Evolutionary conservation across 2,888 invertebrate species (phyloP).

Genomic region (Ochropacha duplaris): DNA sequence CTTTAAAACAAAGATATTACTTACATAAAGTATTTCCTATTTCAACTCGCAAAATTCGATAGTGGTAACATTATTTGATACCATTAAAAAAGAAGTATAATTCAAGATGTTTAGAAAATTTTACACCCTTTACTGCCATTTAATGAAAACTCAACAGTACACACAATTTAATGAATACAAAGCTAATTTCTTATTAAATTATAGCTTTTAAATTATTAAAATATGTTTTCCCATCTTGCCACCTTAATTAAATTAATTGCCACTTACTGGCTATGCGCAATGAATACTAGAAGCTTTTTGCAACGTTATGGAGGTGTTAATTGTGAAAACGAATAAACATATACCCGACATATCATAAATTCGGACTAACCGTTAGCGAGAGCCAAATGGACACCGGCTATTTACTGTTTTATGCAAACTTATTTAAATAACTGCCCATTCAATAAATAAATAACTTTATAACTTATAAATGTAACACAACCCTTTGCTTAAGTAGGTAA

Average conservation of each 20-base stretch:
- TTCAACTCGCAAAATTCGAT: too few species aligned
- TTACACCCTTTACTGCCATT: too few species aligned
- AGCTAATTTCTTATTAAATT: too few species aligned
- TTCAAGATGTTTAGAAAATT: too few species aligned
- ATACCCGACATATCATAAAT: not conserved
- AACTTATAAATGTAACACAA: not conserved
- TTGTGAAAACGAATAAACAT: not conserved
- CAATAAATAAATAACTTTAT: not conserved
- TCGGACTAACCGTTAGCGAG: not conserved
- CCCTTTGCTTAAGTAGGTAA: too few species aligned
- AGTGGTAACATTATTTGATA: too few species aligned
- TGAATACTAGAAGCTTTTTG: not conserved
- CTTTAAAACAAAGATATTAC: too few species aligned
- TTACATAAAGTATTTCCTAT: too few species aligned
- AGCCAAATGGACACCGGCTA: not conserved
- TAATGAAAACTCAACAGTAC: too few species aligned
- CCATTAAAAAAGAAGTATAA: too few species aligned
- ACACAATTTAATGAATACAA: not conserved
- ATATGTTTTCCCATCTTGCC: not conserved
- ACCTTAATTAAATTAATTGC: not conserved
- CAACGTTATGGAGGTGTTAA: not conserved
- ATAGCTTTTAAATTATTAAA: too few species aligned
- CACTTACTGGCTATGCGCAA: not conserved
- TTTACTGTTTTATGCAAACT: not conserved
- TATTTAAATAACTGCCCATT: not conserved